These are phyloP conservation scores for Pyrocoelia pectoralis DNA, from an alignment of 2,888 invertebrate genomes.

Conservation along the genomic window DNA sequence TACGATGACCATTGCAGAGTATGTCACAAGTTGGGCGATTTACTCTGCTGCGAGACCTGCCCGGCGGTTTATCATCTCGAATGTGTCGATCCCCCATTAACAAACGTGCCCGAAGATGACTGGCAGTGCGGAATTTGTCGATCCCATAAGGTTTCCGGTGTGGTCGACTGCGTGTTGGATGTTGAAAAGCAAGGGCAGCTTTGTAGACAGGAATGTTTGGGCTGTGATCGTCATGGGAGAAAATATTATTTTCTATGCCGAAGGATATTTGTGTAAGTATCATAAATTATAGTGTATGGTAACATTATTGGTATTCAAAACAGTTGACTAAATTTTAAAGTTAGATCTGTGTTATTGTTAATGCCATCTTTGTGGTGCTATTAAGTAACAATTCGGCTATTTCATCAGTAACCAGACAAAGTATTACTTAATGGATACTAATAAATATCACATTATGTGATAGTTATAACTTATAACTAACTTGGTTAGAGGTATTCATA, in stretches of 20 bases:
- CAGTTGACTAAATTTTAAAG: no score
- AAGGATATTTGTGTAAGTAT: slow-evolving; percentile 88
- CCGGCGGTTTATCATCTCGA: slow-evolving; percentile 97
- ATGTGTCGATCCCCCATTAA: slow-evolving; percentile 94
- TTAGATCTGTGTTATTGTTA: no score
- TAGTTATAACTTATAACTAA: no score
- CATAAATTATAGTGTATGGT: no score
- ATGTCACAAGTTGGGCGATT: slow-evolving; percentile 91
- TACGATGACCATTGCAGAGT: slow-evolving; percentile 94
- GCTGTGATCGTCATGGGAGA: slow-evolving; percentile 94
- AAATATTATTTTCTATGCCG: slow-evolving; percentile 97
- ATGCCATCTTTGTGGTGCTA: no score
- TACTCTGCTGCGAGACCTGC: slow-evolving; percentile 97
- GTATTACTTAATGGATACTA: no score
- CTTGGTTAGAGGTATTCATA: no score
- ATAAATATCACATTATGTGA: no score
- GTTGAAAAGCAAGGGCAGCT: slow-evolving; percentile 91
- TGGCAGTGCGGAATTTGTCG: slow-evolving; percentile 97
- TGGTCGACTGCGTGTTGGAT: slow-evolving; percentile 91
- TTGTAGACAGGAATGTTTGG: slow-evolving; percentile 92
- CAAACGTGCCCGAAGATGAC: slow-evolving; percentile 94
- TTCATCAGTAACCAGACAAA: no score
- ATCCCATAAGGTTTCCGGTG: slow-evolving; percentile 90
- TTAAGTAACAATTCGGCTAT: no score
- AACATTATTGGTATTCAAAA: no score